phyloP scores from a whole-genome alignment of 2,888 invertebrate genomes.

The Phaedon cochleariae region DNA sequence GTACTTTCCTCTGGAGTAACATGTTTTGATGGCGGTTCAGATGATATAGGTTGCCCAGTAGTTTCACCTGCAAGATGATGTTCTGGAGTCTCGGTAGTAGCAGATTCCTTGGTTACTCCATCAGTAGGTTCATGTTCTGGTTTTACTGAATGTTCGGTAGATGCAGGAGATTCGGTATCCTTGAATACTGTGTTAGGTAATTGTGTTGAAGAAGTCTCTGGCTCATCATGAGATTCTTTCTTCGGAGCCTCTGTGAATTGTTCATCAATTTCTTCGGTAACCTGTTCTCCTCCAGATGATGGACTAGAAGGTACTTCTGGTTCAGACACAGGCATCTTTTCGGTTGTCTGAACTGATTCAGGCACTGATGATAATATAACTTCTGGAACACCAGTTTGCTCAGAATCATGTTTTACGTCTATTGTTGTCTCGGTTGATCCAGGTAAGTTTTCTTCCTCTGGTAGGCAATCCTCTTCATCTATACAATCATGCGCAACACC shows the following conservation, averaged over 20 bases:
- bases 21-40: too few relatives aligned
- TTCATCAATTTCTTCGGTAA: background rate
- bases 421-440: conserved; percentile 17
- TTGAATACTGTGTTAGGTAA: background rate
- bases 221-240: background rate
- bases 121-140: background rate
- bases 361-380: conserved; percentile 21
- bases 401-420: conserved; percentile 18
- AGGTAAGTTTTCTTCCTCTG: conserved; percentile 22
- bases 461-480: conserved; percentile 10
- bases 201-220: background rate
- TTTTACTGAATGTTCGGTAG: conserved; percentile 15
- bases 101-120: background rate
- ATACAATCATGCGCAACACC: conserved; percentile 29
- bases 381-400: conserved; percentile 16
- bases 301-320: background rate
- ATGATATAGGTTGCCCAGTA: too few relatives aligned
- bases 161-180: background rate
- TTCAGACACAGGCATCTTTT: background rate
- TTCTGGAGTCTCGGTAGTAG: too few relatives aligned
- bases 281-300: background rate
- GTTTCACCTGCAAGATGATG: background rate
- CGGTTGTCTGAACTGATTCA: background rate
- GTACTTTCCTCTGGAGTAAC: too few relatives aligned
- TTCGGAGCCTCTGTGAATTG: background rate